A percentile compares a stretch with the other conserved stretches of the same genome.
Conservation (phyloP, 2,797 vertebrate genomes). For the Eulemur mongoz region DNA sequence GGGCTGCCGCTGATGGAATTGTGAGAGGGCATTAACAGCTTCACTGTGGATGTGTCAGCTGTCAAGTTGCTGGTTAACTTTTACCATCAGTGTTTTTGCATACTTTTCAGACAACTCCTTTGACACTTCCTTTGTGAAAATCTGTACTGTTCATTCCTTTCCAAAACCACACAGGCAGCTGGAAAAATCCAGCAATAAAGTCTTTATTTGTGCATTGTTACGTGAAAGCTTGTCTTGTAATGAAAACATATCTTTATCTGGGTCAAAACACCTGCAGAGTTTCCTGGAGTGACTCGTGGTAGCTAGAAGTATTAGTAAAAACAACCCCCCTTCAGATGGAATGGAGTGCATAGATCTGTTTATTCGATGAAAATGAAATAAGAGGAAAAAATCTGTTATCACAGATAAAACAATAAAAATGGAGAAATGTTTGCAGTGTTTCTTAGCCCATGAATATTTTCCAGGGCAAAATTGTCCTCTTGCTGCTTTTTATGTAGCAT, state of each 20-base stretch:
- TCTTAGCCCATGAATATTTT: neutral
- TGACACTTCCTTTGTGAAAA: neutral
- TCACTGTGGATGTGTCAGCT: neutral
- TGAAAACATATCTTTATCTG: conserved; percentile 42
- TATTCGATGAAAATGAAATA: neutral
- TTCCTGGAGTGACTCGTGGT: neutral
- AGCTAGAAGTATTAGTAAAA: neutral
- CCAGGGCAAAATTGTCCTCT: neutral
- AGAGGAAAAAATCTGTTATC: neutral
- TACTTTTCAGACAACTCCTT: neutral
- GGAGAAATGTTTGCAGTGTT: neutral
- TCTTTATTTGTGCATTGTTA: conserved; percentile 24
- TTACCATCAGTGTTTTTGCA: neutral
- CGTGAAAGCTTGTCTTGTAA: conserved; percentile 11
- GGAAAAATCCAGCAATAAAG: neutral
- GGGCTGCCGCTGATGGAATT: neutral
- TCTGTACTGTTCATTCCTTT: neutral
- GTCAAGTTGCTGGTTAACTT: neutral
- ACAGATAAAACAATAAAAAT: neutral
- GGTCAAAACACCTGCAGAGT: conserved; percentile 16
- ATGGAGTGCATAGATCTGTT: neutral
- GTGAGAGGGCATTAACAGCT: accelerated
- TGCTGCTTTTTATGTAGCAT: neutral
- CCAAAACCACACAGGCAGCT: neutral
- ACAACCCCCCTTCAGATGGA: neutral